Percentiles rank a stretch among this genome's conserved stretches.
Evolutionary conservation across 2,113 vertebrate genomes (phyloP).

Genomic region (Oncorhynchus kisutch): DNA sequence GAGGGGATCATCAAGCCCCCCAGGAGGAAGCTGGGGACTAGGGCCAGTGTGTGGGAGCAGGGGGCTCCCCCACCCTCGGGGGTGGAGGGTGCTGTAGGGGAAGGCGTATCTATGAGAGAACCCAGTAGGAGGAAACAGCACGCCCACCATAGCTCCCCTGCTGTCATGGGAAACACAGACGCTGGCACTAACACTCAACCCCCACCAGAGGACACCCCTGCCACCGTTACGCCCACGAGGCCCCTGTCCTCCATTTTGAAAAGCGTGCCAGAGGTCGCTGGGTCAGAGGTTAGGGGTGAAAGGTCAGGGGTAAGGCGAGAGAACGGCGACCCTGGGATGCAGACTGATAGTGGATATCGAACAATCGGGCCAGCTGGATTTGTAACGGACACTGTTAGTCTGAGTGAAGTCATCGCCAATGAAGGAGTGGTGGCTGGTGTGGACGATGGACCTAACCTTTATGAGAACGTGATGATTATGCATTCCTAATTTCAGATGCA

Average conservation of each 20-base stretch:
- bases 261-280: constrained; percentile 58
- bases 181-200: not conserved
- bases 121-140: constrained; percentile 66
- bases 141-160: constrained; percentile 28
- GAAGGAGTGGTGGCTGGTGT: constrained; percentile 32
- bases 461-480: constrained; percentile 79
- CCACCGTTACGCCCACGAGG: constrained; percentile 50
- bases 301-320: not conserved
- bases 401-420: constrained; percentile 57
- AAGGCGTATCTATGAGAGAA: constrained; percentile 46
- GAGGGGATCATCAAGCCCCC: constrained; percentile 81
- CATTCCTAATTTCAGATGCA: not conserved
- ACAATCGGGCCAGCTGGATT: constrained; percentile 45
- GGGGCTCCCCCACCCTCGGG: constrained; percentile 38
- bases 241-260: constrained; percentile 68
- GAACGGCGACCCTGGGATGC: not conserved
- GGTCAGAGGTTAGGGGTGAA: constrained; percentile 23
- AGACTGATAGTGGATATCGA: constrained; percentile 54
- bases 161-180: constrained; percentile 23
- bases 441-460: constrained; percentile 77
- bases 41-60: constrained; percentile 66
- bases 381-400: constrained; percentile 31
- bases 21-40: constrained; percentile 75
- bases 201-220: constrained; percentile 45
- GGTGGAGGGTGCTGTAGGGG: constrained; percentile 9